Conservation (phyloP, 2,888 invertebrate genomes). For the Heliconius cydno region DNA sequence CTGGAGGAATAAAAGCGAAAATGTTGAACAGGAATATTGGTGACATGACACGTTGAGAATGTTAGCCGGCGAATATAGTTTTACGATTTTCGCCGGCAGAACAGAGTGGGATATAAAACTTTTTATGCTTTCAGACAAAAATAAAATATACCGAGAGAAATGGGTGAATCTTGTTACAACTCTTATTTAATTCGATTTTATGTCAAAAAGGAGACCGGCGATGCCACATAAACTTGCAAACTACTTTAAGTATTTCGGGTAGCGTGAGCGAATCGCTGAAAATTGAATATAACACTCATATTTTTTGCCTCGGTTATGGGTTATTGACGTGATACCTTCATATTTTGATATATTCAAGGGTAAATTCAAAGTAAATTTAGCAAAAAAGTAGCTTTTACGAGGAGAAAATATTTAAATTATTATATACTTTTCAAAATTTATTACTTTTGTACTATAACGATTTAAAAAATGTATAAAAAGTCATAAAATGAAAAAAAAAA, state of each 20-base stretch:
- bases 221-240: constrained; percentile 36
- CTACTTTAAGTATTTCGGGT: constrained; percentile 32
- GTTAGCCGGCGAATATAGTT: constrained; percentile 49
- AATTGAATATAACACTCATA: constrained; percentile 28
- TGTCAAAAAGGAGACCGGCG: constrained; percentile 33
- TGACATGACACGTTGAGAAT: constrained; percentile 55
- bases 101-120: constrained; percentile 45
- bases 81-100: constrained; percentile 46
- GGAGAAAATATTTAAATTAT: too few species aligned
- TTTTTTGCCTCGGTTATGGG: constrained; percentile 6
- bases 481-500: too few species aligned
- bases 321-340: background rate
- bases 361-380: background rate
- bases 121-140: constrained; percentile 46
- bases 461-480: too few species aligned
- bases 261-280: constrained; percentile 21
- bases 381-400: background rate
- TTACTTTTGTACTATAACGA: background rate
- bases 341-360: background rate
- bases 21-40: constrained; percentile 50
- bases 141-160: constrained; percentile 43
- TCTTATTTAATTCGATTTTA: constrained; percentile 44
- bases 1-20: constrained; percentile 51
- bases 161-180: constrained; percentile 44
- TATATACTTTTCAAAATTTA: too few species aligned